Percentiles rank a stretch among this genome's conserved stretches.
These are phyloP conservation scores for Heliconius cydno DNA, from an alignment of 2,888 invertebrate genomes.

Conservation along the genomic window DNA sequence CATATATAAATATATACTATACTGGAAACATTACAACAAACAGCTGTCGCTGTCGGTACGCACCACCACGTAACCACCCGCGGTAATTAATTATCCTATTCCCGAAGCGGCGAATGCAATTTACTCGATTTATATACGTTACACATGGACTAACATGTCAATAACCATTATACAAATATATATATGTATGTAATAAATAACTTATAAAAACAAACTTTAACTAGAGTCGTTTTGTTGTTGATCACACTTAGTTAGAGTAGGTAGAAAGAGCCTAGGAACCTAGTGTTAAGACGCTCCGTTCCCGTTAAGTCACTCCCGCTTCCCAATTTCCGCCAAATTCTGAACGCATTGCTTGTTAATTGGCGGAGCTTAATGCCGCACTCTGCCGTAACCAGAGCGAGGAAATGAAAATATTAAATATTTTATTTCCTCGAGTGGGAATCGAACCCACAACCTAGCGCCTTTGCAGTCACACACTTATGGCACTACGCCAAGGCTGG, in stretches of 20 bases:
- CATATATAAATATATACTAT: not conserved
- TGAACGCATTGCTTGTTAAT: too few species aligned
- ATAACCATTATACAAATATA: not conserved
- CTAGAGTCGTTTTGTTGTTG: not conserved
- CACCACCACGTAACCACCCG: slow-evolving; percentile 19
- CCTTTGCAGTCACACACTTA: too few species aligned
- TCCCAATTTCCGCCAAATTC: too few species aligned
- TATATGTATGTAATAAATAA: not conserved
- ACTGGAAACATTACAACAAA: slow-evolving; percentile 17
- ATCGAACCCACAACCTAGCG: too few species aligned
- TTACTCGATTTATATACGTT: slow-evolving; percentile 35
- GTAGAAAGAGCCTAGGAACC: too few species aligned
- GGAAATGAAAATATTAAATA: too few species aligned
- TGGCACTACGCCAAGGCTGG: too few species aligned
- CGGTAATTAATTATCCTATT: slow-evolving; percentile 40
- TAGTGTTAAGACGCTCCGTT: not conserved
- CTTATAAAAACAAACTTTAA: not conserved
- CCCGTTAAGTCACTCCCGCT: too few species aligned
- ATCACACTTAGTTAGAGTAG: not conserved
- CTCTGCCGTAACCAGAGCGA: too few species aligned
- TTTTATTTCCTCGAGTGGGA: too few species aligned
- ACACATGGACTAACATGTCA: slow-evolving; percentile 15
- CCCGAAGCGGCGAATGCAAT: slow-evolving; percentile 37
- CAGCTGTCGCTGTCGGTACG: slow-evolving; percentile 28
- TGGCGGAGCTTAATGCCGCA: too few species aligned